These are phyloP conservation scores for Corythornis vintsioides DNA, from an alignment of 2,113 vertebrate genomes.

Conservation along the genomic window DNA sequence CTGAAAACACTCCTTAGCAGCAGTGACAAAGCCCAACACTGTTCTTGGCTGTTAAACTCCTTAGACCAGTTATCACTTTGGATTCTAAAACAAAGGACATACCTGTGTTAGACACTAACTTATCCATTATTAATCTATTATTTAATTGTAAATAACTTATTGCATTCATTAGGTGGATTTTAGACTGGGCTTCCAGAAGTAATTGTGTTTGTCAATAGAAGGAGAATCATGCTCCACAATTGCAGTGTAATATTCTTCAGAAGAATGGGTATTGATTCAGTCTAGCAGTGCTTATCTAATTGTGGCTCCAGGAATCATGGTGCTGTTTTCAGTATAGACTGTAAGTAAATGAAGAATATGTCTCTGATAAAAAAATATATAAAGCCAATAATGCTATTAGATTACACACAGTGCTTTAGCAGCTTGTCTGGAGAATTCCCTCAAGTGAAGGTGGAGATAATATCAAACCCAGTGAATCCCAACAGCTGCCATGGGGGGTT, in stretches of 20 bases:
- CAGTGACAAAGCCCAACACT: background rate
- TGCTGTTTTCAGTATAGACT: background rate
- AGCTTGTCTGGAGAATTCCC: background rate
- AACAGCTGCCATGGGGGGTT: background rate
- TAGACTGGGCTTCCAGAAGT: background rate
- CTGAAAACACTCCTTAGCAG: background rate
- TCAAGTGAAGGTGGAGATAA: background rate
- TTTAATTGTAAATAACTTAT: constrained; percentile 32
- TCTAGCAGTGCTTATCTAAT: background rate
- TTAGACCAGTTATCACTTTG: background rate
- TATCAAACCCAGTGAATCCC: constrained; percentile 11
- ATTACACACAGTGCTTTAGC: background rate
- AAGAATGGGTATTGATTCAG: background rate
- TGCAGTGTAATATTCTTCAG: background rate
- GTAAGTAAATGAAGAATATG: constrained; percentile 3
- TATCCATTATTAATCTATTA: background rate
- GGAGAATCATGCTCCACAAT: background rate
- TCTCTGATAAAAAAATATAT: background rate
- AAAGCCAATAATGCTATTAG: background rate
- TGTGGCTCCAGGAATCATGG: background rate
- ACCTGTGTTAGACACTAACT: background rate
- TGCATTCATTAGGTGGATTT: background rate
- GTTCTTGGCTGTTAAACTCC: background rate
- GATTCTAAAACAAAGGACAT: background rate
- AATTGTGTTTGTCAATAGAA: background rate